Base-by-base conservation (phyloP, 1,140 invertebrate species). In the Trichomalopsis sarcophagae region DNA sequence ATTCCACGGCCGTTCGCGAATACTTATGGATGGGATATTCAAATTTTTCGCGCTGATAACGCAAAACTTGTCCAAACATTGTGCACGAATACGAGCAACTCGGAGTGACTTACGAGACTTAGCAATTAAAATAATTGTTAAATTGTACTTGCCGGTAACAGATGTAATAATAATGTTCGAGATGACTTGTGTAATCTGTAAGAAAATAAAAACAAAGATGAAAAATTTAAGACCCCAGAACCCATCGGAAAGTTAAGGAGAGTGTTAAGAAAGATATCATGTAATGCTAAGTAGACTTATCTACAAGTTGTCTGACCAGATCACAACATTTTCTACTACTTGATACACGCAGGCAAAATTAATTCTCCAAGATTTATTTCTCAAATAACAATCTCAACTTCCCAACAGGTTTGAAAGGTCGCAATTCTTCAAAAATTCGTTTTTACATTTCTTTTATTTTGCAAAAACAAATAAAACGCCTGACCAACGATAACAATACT, bases 301-400 rank as follows among this genome's bases (percentile, higher is more conserved):
- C 55, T 5, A 82, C 23, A 11, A 82, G 36, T 82, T 7, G 81
- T 66, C 81, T 82, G 81, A 82, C 81, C 55, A 76, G 50, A 82
- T 27, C 82, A 23, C 33, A 30, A 84, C 23, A 77, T 50, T 69
- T 77, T 84, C 82, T 76, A 82, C 81, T 82, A 10, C 55, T 83
- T 23, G 1, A 13, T 44, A 30, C 36, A 36, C n/a, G 40, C 47
- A 80, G 14, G 40, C 2, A 75, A 75, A 75, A 36, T 33, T 10
- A 71, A 71, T 71, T 71, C 21, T 62, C 21, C 0, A n/a, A 62
- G 21, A 71, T 71, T 71, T 4, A 71, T 27, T 71, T 71, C 68
- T 71, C 30, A 71, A 27, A 10, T 40, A 80, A 36, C 77, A 44
- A 80, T 69, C 62, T 80, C 33, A 69, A 80, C 78, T 80, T 80